Evolutionary conservation across 1,140 invertebrate species (phyloP).

Genomic region (Trichonephila inaurata): DNA sequence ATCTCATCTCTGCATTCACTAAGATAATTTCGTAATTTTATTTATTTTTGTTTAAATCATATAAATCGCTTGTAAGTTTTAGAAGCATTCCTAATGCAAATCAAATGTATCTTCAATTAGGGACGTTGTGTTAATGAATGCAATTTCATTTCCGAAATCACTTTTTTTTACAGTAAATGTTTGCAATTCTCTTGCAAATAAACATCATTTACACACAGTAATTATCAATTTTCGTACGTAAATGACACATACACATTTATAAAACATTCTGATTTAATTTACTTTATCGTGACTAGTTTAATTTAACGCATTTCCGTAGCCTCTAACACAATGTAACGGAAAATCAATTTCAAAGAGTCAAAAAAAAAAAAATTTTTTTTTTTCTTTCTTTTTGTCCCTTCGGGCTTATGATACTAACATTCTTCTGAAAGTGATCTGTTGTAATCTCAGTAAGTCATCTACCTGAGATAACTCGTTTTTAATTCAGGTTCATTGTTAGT

Average conservation of each 20-base stretch:
- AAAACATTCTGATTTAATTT: neutral
- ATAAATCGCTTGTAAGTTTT: too few species aligned
- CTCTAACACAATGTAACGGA: neutral
- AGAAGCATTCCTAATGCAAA: too few species aligned
- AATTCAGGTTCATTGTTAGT: conserved; percentile 17
- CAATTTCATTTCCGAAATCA: neutral
- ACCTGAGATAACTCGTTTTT: neutral
- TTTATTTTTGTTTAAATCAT: too few species aligned
- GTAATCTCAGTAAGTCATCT: conserved; percentile 56
- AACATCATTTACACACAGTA: neutral
- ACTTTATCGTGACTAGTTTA: neutral
- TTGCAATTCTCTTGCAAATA: neutral
- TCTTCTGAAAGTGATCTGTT: conserved; percentile 47
- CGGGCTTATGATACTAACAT: conserved; percentile 34
- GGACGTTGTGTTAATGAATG: neutral
- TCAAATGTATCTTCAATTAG: too few species aligned
- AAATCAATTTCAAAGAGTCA: neutral
- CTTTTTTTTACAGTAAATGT: neutral
- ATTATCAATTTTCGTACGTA: neutral
- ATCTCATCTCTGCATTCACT: too few species aligned
- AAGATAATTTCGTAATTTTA: too few species aligned
- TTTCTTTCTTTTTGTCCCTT: neutral
- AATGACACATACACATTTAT: neutral
- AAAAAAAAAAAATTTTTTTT: conserved; percentile 3
- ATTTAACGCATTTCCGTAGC: neutral